Conservation (phyloP, 2,888 invertebrate genomes). For the Lamellibrachia columna region DNA sequence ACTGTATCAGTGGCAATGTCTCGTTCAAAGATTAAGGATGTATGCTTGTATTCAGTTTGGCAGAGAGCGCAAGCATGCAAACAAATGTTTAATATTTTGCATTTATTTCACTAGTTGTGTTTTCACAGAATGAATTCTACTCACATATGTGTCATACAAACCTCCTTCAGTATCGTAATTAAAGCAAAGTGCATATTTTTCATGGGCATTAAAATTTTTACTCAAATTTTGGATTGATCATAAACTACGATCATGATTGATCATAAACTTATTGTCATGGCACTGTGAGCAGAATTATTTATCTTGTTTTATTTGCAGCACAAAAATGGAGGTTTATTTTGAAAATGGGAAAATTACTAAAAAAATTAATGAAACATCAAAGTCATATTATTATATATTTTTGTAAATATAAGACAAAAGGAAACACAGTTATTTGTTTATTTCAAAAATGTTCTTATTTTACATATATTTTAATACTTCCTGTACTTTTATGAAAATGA, state of each 20-base stretch:
- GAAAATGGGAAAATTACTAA: not conserved
- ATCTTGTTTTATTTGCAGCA: not conserved
- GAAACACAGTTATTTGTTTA: not conserved
- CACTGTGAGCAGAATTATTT: not conserved
- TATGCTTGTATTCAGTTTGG: not conserved
- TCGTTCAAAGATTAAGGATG: not conserved
- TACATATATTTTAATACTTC: not conserved
- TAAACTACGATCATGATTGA: not conserved
- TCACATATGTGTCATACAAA: not conserved
- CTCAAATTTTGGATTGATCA: not conserved
- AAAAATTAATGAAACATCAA: not conserved
- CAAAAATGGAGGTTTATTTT: not conserved
- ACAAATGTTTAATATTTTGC: not conserved
- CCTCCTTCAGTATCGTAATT: not conserved
- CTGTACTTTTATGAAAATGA: not conserved
- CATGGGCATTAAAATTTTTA: not conserved
- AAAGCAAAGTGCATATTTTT: not conserved
- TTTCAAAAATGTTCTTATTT: not conserved
- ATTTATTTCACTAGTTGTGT: too few relatives aligned
- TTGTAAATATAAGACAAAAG: too few relatives aligned
- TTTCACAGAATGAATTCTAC: not conserved
- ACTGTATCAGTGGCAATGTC: not conserved
- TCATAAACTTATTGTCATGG: not conserved
- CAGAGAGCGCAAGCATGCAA: not conserved
- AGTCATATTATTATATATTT: not conserved